Evolutionary conservation across 2,797 vertebrate genomes (phyloP).

Genomic region (Aplochiton taeniatus): DNA sequence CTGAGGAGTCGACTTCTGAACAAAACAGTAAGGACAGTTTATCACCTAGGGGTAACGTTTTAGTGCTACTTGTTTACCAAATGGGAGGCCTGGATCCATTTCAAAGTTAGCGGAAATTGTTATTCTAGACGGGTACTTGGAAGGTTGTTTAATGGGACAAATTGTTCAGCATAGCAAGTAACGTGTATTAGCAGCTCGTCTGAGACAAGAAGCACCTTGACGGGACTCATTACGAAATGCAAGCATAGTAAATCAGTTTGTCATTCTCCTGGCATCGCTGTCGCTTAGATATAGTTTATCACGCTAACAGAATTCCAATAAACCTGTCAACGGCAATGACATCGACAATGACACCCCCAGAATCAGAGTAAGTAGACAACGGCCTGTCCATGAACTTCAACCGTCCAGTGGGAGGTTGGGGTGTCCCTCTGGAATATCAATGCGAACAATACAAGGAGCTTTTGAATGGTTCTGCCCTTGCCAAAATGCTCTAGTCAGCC

Average conservation of each 20-base stretch:
- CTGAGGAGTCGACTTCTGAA: background rate
- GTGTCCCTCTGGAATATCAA: no score
- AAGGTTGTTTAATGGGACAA: conserved; percentile 18
- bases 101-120: conserved; percentile 18
- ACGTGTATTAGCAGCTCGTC: conserved; percentile 35
- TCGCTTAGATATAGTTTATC: conserved; percentile 45
- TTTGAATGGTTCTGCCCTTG: no score
- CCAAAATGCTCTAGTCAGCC: no score
- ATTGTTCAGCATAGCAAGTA: conserved; percentile 24
- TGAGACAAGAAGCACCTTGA: conserved; percentile 54
- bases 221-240: conserved; percentile 46
- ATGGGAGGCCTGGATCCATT: conserved; percentile 28
- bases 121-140: conserved; percentile 7
- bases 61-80: conserved; percentile 13
- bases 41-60: no score
- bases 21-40: background rate
- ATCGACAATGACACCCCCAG: conserved; percentile 31
- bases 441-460: no score
- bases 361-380: no score
- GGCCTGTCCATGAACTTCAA: no score
- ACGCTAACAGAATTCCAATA: conserved; percentile 38
- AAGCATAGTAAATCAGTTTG: conserved; percentile 50
- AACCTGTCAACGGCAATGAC: background rate
- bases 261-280: conserved; percentile 17
- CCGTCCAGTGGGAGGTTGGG: no score